Evolutionary conservation across 2,797 vertebrate genomes (phyloP).

Genomic region (Bradypus variegatus): DNA sequence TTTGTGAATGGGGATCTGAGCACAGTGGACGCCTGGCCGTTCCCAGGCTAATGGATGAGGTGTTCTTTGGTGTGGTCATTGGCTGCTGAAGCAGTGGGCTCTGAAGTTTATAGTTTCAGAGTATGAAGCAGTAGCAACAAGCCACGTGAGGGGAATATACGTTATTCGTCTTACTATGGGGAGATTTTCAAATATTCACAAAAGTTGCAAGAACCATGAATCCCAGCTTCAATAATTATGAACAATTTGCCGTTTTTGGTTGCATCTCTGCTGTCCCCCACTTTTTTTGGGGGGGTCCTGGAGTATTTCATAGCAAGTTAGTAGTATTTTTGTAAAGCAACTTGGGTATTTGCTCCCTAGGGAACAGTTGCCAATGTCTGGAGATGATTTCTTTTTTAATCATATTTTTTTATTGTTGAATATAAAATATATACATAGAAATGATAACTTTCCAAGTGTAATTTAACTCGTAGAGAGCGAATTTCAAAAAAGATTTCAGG

Average conservation of each 20-base stretch:
- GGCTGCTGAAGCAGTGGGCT: neutral
- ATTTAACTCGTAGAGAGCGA: too few relatives aligned
- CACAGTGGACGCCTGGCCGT: accelerated
- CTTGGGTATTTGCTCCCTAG: neutral
- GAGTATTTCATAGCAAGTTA: neutral
- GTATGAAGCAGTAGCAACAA: neutral
- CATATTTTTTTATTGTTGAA: too few relatives aligned
- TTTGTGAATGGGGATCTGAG: neutral
- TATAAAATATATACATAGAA: too few relatives aligned
- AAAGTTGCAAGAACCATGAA: neutral
- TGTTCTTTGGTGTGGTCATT: neutral
- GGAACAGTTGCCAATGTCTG: too few relatives aligned
- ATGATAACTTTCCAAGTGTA: too few relatives aligned
- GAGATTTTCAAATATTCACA: neutral
- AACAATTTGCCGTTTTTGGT: neutral
- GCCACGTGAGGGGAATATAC: too few relatives aligned
- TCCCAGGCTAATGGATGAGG: neutral
- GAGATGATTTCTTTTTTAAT: too few relatives aligned
- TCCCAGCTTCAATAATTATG: neutral
- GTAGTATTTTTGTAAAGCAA: neutral
- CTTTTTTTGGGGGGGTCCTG: neutral
- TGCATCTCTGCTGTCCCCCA: too few relatives aligned
- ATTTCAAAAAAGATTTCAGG: too few relatives aligned
- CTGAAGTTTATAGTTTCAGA: neutral
- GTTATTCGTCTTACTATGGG: neutral